Percentiles rank a stretch among this genome's conserved stretches.
These are phyloP conservation scores for Lepidocolaptes lacrymiger DNA, from an alignment of 2,797 vertebrate genomes.

Conservation along the genomic window DNA sequence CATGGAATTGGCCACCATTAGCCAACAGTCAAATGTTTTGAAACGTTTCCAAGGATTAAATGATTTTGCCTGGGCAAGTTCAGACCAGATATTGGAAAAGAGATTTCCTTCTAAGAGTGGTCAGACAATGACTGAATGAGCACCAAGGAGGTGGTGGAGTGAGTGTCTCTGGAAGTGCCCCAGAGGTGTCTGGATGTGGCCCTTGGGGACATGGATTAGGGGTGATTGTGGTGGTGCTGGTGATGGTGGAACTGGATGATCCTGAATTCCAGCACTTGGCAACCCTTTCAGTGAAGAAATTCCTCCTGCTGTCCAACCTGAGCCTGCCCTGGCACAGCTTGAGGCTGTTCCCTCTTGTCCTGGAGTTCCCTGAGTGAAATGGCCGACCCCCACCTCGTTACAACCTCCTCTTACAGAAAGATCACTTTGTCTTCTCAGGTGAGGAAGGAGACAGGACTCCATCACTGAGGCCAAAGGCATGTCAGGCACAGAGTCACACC, in stretches of 20 bases:
- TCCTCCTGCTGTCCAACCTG: background rate
- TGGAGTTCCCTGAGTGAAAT: background rate
- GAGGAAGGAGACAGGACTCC: background rate
- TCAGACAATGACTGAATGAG: background rate
- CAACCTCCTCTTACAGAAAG: background rate
- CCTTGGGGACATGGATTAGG: background rate
- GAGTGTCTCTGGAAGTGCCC: rapidly evolving
- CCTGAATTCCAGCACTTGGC: background rate
- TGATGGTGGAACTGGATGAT: background rate
- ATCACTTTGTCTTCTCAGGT: background rate
- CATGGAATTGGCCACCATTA: rapidly evolving
- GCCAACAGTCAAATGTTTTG: background rate
- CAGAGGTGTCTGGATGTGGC: background rate
- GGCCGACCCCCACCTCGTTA: background rate
- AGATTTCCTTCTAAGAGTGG: background rate
- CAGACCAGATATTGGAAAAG: rapidly evolving
- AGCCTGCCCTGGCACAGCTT: background rate
- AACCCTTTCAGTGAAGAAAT: background rate
- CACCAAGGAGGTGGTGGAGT: background rate
- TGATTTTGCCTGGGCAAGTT: background rate
- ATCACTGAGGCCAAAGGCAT: background rate
- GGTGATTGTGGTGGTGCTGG: background rate
- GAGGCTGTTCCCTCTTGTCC: background rate
- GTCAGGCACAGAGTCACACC: background rate
- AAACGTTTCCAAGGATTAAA: background rate